Conservation (phyloP, 64 coral and sea anemone genomes). For the Actinia equina region DNA sequence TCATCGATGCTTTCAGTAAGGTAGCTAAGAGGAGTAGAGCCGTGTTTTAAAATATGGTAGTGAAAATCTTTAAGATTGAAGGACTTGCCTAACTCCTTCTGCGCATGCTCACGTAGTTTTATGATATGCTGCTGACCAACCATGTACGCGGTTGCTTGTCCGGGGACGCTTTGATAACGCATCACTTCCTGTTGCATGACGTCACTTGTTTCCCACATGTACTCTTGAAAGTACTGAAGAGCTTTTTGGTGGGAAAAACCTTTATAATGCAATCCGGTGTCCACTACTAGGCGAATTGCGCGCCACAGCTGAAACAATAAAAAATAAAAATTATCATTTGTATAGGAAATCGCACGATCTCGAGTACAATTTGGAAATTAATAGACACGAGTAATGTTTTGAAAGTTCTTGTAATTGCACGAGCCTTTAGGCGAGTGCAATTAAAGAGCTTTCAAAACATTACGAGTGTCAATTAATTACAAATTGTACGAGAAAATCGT, state of each 20-base stretch:
- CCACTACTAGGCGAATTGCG: constrained; percentile 57
- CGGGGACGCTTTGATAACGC: constrained; percentile 61
- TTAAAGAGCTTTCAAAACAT: too few relatives aligned
- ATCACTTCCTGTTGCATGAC: constrained; percentile 48
- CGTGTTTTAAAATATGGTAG: constrained; percentile 44
- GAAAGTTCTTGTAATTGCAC: too few relatives aligned
- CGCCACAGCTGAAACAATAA: constrained; percentile 24
- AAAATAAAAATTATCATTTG: too few relatives aligned
- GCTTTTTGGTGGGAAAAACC: constrained; percentile 24
- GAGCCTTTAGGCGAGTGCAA: too few relatives aligned
- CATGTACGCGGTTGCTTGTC: constrained; percentile 73
- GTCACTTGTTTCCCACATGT: constrained; percentile 47
- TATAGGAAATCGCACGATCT: too few relatives aligned
- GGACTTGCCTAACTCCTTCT: background rate
- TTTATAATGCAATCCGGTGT: constrained; percentile 44
- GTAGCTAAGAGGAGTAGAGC: background rate
- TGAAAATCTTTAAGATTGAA: constrained; percentile 50
- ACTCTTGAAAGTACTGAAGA: constrained; percentile 43
- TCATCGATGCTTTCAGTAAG: constrained; percentile 2
- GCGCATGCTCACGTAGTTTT: constrained; percentile 28
- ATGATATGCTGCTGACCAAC: constrained; percentile 53
- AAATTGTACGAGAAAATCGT: too few relatives aligned
- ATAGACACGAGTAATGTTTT: too few relatives aligned
- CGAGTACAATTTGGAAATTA: too few relatives aligned
- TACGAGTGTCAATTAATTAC: too few relatives aligned